Conservation (phyloP, 2,113 vertebrate species). For the Siniperca chuatsi region DNA sequence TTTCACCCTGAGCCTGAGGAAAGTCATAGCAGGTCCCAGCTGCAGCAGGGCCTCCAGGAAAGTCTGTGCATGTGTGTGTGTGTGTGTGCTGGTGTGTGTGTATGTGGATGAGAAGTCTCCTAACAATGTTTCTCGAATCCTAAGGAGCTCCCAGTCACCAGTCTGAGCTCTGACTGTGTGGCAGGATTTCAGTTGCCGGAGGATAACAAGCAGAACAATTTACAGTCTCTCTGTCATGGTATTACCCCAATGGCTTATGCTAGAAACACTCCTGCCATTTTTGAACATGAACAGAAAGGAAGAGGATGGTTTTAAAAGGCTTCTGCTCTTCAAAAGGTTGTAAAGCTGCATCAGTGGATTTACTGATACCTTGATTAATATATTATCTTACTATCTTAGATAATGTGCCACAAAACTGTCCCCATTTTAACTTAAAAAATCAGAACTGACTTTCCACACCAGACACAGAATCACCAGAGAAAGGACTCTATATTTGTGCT, state of each 20-base stretch:
- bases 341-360: slow-evolving; percentile 16
- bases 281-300: slow-evolving; percentile 35
- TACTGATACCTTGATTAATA: slow-evolving; percentile 32
- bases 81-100: slow-evolving; percentile 10
- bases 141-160: slow-evolving; percentile 72
- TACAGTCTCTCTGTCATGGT: slow-evolving; percentile 72
- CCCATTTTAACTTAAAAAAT: background rate
- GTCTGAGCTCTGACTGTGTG: slow-evolving; percentile 67
- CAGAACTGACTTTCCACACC: background rate
- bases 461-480: background rate
- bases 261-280: slow-evolving; percentile 56
- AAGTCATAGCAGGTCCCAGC: slow-evolving; percentile 57
- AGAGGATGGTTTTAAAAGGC: slow-evolving; percentile 1
- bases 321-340: slow-evolving; percentile 18
- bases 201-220: slow-evolving; percentile 80
- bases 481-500: background rate
- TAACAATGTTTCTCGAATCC: slow-evolving; percentile 74
- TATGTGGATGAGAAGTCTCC: slow-evolving; percentile 46
- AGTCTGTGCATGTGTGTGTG: background rate
- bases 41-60: slow-evolving; percentile 49
- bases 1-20: slow-evolving; percentile 42
- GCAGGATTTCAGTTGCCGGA: slow-evolving; percentile 74
- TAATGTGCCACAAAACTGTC: background rate
- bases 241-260: slow-evolving; percentile 61
- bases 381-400: background rate